Base-by-base conservation (phyloP, 2,888 invertebrate species). In the Oligia fasciuncula region DNA sequence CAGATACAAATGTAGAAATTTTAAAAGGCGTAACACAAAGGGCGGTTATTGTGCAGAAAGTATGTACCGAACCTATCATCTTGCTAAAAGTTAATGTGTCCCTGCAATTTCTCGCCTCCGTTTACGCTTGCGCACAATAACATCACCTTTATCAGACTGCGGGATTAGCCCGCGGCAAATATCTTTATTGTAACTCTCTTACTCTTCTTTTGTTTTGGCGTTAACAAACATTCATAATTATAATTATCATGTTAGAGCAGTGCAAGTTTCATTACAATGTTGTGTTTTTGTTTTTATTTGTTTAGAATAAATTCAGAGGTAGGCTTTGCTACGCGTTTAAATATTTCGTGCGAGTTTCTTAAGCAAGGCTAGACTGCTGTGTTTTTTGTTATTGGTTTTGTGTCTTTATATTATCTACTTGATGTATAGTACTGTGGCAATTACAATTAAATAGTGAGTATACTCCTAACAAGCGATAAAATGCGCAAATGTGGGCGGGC, bases 171-270 rank as follows among this genome's bases (percentile, higher is more conserved):
- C 49, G 79, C 78, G 91, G 91, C 88, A 79, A 85, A 91, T 79
- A 87, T 90, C 91, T 92, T 90, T 89, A 91, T 91, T 90, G 89
- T 88, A 85, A 83, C 67, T 85, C 85, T 87, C 82, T 83, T 77
- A 54, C 63, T 87, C 79, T 86, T 88, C 69, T 85, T 88, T 88
- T 87, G 80, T 88, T 88, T 85, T 90, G 75, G 89, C 87, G 86
- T 74, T 88, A 90, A 88, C 87, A 87, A 88, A 90, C 87, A 90
- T 84, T 89, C 85, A 87, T 88, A 83, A 85, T 85, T 88, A 86
- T 88, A 85, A 90, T 90, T 90, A 91, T 84, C 88, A 83, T 87
- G 81, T 83, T 85, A 49, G 70, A 77, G 66, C 76, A 74, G 70
- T 73, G 68, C 63, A 72, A 71, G 67, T 76, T 74, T 73, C 43